These are phyloP conservation scores for Rachycentron canadum DNA, from an alignment of 2,797 vertebrate genomes.

Conservation along the genomic window DNA sequence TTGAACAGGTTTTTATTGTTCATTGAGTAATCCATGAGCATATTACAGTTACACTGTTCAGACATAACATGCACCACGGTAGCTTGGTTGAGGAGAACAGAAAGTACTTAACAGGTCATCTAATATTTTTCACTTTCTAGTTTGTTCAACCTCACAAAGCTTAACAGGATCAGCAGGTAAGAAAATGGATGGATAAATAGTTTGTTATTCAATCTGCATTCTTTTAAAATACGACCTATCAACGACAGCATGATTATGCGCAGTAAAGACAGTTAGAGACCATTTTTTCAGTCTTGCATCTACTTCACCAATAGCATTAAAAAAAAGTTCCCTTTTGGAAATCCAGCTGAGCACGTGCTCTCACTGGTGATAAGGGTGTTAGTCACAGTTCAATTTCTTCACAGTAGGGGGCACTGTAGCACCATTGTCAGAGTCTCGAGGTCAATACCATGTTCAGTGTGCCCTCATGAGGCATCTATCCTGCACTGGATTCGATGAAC, in stretches of 20 bases:
- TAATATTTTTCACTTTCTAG: neutral
- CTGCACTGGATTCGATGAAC: conserved; percentile 12
- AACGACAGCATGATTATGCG: conserved; percentile 20
- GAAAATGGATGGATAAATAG: conserved; percentile 15
- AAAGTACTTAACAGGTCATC: neutral
- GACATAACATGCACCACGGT: conserved; percentile 58
- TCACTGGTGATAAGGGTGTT: neutral
- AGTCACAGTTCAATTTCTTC: conserved; percentile 16
- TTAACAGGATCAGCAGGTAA: conserved; percentile 1
- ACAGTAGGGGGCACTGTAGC: conserved; percentile 48
- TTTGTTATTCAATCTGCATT: conserved; percentile 17
- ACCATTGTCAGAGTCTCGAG: conserved; percentile 10
- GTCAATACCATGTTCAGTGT: conserved; percentile 2
- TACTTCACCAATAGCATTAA: conserved; percentile 1
- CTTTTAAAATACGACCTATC: neutral
- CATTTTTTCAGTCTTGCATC: conserved; percentile 9
- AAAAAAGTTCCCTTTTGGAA: conserved; percentile 17
- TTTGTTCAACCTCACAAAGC: neutral
- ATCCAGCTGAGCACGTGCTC: neutral
- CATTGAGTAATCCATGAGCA: conserved; percentile 33
- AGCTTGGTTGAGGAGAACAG: conserved; percentile 3
- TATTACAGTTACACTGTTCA: conserved; percentile 13
- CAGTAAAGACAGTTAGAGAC: conserved; percentile 13
- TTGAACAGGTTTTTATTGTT: conserved; percentile 47
- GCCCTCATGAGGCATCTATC: conserved; percentile 16